Conservation (phyloP, 2,888 invertebrate species). For the Drosophila demipolita region DNA sequence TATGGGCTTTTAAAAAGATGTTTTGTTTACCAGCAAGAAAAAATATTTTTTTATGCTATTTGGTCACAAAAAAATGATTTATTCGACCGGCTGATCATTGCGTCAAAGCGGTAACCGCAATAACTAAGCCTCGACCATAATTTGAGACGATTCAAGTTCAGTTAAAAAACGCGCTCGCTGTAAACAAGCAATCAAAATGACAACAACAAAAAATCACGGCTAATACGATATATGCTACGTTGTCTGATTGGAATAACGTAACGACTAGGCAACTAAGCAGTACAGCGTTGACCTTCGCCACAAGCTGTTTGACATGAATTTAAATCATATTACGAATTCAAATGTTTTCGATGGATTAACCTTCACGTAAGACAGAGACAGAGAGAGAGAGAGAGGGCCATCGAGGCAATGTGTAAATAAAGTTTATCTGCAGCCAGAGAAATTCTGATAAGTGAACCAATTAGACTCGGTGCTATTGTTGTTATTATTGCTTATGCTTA, state of each 20-base stretch:
- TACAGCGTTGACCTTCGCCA: conserved; percentile 45
- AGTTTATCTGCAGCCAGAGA: conserved; percentile 13
- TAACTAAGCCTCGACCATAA: conserved; percentile 44
- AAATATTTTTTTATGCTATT: conserved; percentile 13
- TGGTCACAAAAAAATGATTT: conserved; percentile 10
- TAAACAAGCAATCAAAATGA: conserved; percentile 39
- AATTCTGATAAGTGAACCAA: conserved; percentile 58
- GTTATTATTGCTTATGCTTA: conserved; percentile 19
- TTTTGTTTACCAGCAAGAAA: conserved; percentile 22
- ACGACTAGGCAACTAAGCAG: conserved; percentile 18
- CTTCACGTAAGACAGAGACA: conserved; percentile 39
- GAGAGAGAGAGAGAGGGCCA: conserved; percentile 4
- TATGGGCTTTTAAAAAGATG: conserved; percentile 19
- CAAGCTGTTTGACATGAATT: conserved; percentile 57
- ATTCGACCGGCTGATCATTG: conserved; percentile 44
- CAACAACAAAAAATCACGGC: conserved; percentile 30
- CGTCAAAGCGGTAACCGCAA: conserved; percentile 47
- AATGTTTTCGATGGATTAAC: conserved; percentile 20
- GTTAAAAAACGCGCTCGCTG: conserved; percentile 38
- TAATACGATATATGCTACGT: conserved; percentile 33
- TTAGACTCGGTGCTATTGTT: conserved; percentile 14
- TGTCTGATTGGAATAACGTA: conserved; percentile 42
- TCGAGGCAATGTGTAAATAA: conserved; percentile 2
- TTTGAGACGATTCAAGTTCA: conserved; percentile 71
- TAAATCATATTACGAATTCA: conserved; percentile 35